Evolutionary conservation across 1,140 invertebrate genomes (phyloP).

Genomic region (Leguminivora glycinivorella): DNA sequence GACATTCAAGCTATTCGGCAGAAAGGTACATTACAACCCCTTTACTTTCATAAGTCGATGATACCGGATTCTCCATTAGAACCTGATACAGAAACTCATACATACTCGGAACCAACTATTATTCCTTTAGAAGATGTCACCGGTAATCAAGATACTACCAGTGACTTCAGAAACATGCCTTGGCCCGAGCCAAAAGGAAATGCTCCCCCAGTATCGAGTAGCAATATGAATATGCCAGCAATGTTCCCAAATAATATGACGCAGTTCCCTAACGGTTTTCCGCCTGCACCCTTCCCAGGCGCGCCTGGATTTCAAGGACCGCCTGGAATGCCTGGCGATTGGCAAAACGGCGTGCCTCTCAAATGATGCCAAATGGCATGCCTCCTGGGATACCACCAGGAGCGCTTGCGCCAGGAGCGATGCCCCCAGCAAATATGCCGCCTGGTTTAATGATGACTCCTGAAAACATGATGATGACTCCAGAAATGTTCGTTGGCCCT

Average conservation of each 20-base stretch:
- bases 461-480: slow-evolving; percentile 71
- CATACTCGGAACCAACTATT: slow-evolving; percentile 86
- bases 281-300: slow-evolving; percentile 61
- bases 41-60: slow-evolving; percentile 92
- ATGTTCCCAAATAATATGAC: slow-evolving; percentile 77
- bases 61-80: slow-evolving; percentile 92
- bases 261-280: slow-evolving; percentile 72
- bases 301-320: slow-evolving; percentile 63
- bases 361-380: slow-evolving; percentile 56
- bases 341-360: slow-evolving; percentile 63
- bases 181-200: slow-evolving; percentile 90
- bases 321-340: slow-evolving; percentile 61
- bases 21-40: slow-evolving; percentile 88
- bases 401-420: slow-evolving; percentile 49
- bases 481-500: slow-evolving; percentile 77
- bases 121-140: slow-evolving; percentile 94
- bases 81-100: slow-evolving; percentile 89
- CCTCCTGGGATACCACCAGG: slow-evolving; percentile 54
- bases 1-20: slow-evolving; percentile 92
- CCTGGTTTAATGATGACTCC: slow-evolving; percentile 69
- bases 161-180: slow-evolving; percentile 85
- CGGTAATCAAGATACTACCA: slow-evolving; percentile 88
- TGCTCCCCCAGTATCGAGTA: slow-evolving; percentile 62
- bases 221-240: slow-evolving; percentile 57
- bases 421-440: slow-evolving; percentile 51